These are phyloP conservation scores for Thalassophryne amazonica DNA, from an alignment of 2,797 vertebrate genomes.

Conservation along the genomic window DNA sequence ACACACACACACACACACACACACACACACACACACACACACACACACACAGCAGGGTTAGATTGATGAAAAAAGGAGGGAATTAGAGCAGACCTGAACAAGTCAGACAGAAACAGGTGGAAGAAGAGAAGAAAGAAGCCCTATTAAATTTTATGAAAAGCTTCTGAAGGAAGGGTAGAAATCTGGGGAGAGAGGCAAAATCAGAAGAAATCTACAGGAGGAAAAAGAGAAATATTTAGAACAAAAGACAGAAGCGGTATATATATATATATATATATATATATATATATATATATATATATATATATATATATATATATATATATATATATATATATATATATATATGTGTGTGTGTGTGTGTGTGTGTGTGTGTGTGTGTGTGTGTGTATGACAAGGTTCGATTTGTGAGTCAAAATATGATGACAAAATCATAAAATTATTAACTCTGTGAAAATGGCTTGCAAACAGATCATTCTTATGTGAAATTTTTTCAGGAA, in stretches of 20 bases:
- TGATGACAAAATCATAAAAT: too few species aligned
- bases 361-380: too few species aligned
- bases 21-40: conserved; percentile 1
- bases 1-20: neutral
- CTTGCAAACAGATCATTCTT: too few species aligned
- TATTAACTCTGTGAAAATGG: too few species aligned
- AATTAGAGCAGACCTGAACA: conserved; percentile 69
- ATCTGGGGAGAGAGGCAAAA: conserved; percentile 37
- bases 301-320: too few species aligned
- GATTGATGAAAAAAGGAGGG: conserved; percentile 78
- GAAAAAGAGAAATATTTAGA: conserved; percentile 42
- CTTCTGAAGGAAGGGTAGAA: conserved; percentile 33
- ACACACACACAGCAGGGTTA: conserved; percentile 65
- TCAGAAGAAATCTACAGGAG: conserved; percentile 41
- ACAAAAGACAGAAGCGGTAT: conserved; percentile 26
- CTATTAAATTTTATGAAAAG: conserved; percentile 67
- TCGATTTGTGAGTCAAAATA: too few species aligned
- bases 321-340: too few species aligned
- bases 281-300: too few species aligned
- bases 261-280: too few species aligned
- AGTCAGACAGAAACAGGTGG: conserved; percentile 62
- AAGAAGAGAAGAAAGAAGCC: conserved; percentile 51
- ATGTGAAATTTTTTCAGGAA: too few species aligned
- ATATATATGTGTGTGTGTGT: too few species aligned
- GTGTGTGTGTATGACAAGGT: too few species aligned